phyloP scores from a whole-genome alignment of 2,113 vertebrate species.

The Istiophorus platypterus region DNA sequence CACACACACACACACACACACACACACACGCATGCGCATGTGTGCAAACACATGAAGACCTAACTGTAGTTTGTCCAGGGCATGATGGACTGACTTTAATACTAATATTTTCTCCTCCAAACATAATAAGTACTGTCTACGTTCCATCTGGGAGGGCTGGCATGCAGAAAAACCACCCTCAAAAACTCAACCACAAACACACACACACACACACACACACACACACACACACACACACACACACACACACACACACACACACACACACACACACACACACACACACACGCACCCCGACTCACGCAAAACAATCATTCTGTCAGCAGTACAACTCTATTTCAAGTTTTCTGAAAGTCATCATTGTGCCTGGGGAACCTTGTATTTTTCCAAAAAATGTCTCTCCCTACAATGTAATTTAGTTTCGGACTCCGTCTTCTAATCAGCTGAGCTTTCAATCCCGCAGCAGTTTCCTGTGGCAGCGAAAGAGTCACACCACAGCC shows the following conservation, averaged over 20 bases:
- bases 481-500: slow-evolving; percentile 48
- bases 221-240: slow-evolving; percentile 6
- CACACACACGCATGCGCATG: slow-evolving; percentile 36
- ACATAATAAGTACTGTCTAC: slow-evolving; percentile 52
- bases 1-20: slow-evolving; percentile 23
- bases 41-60: not conserved
- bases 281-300: no score
- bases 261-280: not conserved
- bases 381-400: slow-evolving; percentile 43
- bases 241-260: not conserved
- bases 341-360: slow-evolving; percentile 41
- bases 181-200: not conserved
- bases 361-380: slow-evolving; percentile 22
- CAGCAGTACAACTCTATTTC: slow-evolving; percentile 63
- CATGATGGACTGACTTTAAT: slow-evolving; percentile 38
- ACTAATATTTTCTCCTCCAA: slow-evolving; percentile 54
- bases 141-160: slow-evolving; percentile 43
- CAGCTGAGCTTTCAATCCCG: slow-evolving; percentile 61
- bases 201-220: not conserved
- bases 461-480: slow-evolving; percentile 72
- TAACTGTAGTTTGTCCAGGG: slow-evolving; percentile 34
- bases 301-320: slow-evolving; percentile 51
- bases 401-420: slow-evolving; percentile 71
- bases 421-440: slow-evolving; percentile 76
- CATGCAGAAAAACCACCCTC: slow-evolving; percentile 21